Base-by-base conservation (phyloP, 2,888 invertebrate species). In the Ethmia dodecea region DNA sequence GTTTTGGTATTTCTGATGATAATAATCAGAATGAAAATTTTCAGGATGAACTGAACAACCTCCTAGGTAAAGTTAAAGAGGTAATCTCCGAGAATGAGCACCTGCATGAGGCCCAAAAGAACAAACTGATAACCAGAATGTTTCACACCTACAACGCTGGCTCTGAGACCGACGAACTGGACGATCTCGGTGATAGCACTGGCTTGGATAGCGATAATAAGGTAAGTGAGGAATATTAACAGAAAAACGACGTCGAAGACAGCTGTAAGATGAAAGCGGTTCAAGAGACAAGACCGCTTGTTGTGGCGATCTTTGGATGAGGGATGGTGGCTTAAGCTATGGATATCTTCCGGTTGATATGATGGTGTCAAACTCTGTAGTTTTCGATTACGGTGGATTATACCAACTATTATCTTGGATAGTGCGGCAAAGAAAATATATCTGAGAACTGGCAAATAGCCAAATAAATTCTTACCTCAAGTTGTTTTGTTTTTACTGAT, bases 71-170 rank as follows among this genome's bases (percentile, higher is more conserved):
- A 84, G 94, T 95, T 3, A 93, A 93, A 64, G 94, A 94, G 68
- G 94, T 95, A 9, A 93, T 95, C 45, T 91, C 92, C 5, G 95
- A 95, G 76, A 95, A 95, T 55, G 94, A 94, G 55, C 89, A 91
- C 33, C 76, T 95, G 0, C 94, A 94, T 47, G 94, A 94, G 47
- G 92, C 91, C 33, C 94, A 93, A 55, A 92, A 93, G 65, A 88
- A 88, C 38, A 91, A 91, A 50, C 61, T 93, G 28, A 89, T 91
- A 13, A 86, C 87, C 0, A 66, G 90, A 3, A 90, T 91, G 60
- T 88, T 91, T 46, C 87, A 90, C 33, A 88, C 90, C 1, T 88
- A 90, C 49, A 67, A 70, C 20, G 65, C 54, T 4, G 80, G 79
- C 5, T 83, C 81, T 0, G 86, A 87, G 40, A 84, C 84, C 1